A percentile compares a stretch with the other conserved stretches of the same genome.
Evolutionary conservation across 1,140 invertebrate species (phyloP).

Genomic region (Zaprionus camerounensis): DNA sequence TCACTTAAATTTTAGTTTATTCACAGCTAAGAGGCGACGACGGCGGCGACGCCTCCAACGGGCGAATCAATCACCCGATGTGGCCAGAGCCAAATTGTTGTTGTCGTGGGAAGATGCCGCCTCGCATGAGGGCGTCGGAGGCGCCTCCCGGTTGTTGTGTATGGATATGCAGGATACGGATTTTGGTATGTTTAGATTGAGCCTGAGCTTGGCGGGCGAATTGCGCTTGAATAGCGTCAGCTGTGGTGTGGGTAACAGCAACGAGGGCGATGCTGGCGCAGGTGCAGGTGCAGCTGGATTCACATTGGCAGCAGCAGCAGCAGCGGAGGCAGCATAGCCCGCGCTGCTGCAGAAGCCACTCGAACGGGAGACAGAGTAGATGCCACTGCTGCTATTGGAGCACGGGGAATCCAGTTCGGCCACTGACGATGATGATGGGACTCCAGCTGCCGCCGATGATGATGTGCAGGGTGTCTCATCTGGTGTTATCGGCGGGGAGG

Average conservation of each 20-base stretch:
- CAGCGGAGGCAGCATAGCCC: slow-evolving; percentile 33
- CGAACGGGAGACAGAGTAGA: slow-evolving; percentile 49
- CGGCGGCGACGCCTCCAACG: slow-evolving; percentile 5
- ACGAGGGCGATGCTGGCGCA: slow-evolving; percentile 18
- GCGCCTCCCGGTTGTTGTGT: slow-evolving; percentile 50
- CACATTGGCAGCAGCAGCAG: slow-evolving; percentile 34
- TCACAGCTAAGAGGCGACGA: slow-evolving; percentile 62
- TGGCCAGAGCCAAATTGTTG: slow-evolving; percentile 38
- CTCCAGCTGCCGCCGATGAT: slow-evolving; percentile 37
- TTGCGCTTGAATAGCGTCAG: slow-evolving; percentile 73
- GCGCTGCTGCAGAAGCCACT: slow-evolving; percentile 8
- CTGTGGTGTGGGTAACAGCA: slow-evolving; percentile 63
- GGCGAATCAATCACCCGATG: slow-evolving; percentile 57
- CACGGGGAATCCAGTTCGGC: slow-evolving; percentile 65
- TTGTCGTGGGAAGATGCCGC: slow-evolving; percentile 39
- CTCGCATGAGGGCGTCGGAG: slow-evolving; percentile 67
- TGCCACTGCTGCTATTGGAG: slow-evolving; percentile 62
- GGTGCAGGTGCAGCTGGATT: not conserved
- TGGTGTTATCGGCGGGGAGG: slow-evolving; percentile 75
- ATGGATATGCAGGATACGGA: slow-evolving; percentile 78
- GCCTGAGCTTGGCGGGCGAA: slow-evolving; percentile 76
- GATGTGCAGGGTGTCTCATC: slow-evolving; percentile 73
- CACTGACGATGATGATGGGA: slow-evolving; percentile 40
- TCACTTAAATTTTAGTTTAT: slow-evolving; percentile 57
- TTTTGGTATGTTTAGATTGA: slow-evolving; percentile 75